Evolutionary conservation across 2,113 vertebrate species (phyloP).

Genomic region (Neogale vison): DNA sequence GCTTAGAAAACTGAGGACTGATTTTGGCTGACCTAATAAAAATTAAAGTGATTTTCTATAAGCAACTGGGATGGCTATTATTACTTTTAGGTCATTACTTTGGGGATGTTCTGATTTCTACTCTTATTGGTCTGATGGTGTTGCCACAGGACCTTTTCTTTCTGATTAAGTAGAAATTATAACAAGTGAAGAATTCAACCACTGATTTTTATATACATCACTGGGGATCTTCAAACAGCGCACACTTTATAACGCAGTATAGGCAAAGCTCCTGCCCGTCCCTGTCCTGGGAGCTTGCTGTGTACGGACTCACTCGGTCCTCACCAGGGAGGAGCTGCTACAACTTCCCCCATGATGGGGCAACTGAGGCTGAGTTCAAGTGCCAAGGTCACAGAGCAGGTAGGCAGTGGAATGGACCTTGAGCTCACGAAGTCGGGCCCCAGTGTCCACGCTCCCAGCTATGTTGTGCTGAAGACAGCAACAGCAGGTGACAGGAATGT

Average conservation of each 20-base stretch:
- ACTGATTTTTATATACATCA: not conserved
- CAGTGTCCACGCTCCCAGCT: fast-evolving
- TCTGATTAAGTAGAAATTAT: not conserved
- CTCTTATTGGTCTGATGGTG: not conserved
- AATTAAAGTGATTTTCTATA: slow-evolving; percentile 8
- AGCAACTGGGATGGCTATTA: slow-evolving; percentile 23
- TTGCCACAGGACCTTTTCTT: not conserved
- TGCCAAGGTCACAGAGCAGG: not conserved
- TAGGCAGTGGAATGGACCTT: fast-evolving
- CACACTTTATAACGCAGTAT: fast-evolving
- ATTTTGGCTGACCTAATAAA: slow-evolving; percentile 52
- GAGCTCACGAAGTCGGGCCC: not conserved
- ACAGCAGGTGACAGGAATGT: not conserved
- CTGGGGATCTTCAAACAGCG: not conserved
- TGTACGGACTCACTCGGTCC: fast-evolving
- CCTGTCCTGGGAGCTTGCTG: not conserved
- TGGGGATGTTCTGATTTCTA: not conserved
- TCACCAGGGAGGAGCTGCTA: not conserved
- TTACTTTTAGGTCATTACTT: slow-evolving; percentile 42
- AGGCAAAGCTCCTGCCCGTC: not conserved
- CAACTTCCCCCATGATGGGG: not conserved
- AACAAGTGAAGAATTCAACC: not conserved
- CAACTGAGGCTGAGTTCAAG: not conserved
- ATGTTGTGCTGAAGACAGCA: not conserved
- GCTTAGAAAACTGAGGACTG: not conserved